Percentiles rank a stretch among this genome's conserved stretches.
phyloP scores from a whole-genome alignment of 1,140 invertebrate species.

The Solenopsis fugax region DNA sequence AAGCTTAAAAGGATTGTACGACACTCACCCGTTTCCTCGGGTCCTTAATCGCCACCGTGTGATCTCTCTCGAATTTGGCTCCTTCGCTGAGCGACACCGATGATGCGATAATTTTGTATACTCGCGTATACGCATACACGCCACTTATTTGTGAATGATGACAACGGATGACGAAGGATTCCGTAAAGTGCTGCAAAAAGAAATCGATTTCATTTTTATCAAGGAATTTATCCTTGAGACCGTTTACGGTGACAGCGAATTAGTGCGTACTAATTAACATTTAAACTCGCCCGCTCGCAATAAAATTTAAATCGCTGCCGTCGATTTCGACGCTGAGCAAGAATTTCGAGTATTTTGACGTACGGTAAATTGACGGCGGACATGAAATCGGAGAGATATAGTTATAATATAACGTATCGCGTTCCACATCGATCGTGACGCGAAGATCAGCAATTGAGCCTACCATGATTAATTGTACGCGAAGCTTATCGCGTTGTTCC shows the following conservation, averaged over 20 bases:
- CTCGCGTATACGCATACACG: background rate
- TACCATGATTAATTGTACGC: constrained; percentile 7
- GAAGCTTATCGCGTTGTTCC: background rate
- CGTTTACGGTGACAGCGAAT: background rate
- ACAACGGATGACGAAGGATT: background rate
- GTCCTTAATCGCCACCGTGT: constrained; percentile 17
- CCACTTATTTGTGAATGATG: background rate
- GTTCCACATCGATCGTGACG: constrained; percentile 33
- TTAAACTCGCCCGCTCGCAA: background rate
- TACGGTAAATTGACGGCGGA: background rate
- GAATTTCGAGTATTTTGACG: background rate
- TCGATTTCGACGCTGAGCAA: background rate
- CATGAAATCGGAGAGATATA: constrained; percentile 6
- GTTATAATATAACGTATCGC: constrained; percentile 41
- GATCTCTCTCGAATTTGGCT: constrained; percentile 41
- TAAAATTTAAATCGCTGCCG: background rate
- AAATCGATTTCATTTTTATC: background rate
- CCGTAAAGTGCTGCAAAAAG: background rate
- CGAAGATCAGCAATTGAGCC: constrained; percentile 34
- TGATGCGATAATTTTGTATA: constrained; percentile 5
- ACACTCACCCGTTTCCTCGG: constrained; percentile 37
- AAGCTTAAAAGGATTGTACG: constrained; percentile 69
- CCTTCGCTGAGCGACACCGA: background rate
- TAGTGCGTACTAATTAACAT: background rate
- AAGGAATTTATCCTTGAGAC: background rate